Evolutionary conservation across 2,797 vertebrate species (phyloP).

Genomic region (Molothrus ater): DNA sequence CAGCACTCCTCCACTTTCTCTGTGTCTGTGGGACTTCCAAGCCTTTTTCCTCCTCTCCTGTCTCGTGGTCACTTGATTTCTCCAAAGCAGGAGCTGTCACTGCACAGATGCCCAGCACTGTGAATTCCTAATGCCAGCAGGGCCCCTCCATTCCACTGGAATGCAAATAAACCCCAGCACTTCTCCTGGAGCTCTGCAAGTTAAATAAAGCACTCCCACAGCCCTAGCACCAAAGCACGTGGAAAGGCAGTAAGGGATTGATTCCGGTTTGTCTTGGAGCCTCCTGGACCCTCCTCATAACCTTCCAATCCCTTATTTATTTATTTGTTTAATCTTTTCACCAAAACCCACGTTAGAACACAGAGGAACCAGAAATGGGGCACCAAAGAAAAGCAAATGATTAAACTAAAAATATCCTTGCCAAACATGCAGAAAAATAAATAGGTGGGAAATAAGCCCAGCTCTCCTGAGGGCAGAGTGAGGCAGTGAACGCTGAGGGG

Average conservation of each 20-base stretch:
- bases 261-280: slow-evolving; percentile 23
- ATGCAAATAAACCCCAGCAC: not conserved
- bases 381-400: slow-evolving; percentile 15
- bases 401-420: slow-evolving; percentile 23
- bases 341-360: not conserved
- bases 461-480: slow-evolving; percentile 11
- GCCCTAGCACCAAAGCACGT: not conserved
- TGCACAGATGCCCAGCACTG: not conserved
- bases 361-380: not conserved
- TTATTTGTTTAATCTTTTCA: not conserved
- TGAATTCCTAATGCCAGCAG: not conserved
- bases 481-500: not conserved
- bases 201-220: not conserved
- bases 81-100: not conserved
- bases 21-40: not conserved
- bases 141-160: not conserved
- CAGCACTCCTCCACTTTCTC: not conserved
- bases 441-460: slow-evolving; percentile 21
- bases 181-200: not conserved
- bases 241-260: slow-evolving; percentile 6
- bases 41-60: not conserved
- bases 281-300: not conserved
- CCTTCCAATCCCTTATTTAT: not conserved
- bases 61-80: not conserved
- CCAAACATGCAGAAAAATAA: slow-evolving; percentile 43